Evolutionary conservation across 1,140 invertebrate genomes (phyloP).

Genomic region (Penaeus indicus): DNA sequence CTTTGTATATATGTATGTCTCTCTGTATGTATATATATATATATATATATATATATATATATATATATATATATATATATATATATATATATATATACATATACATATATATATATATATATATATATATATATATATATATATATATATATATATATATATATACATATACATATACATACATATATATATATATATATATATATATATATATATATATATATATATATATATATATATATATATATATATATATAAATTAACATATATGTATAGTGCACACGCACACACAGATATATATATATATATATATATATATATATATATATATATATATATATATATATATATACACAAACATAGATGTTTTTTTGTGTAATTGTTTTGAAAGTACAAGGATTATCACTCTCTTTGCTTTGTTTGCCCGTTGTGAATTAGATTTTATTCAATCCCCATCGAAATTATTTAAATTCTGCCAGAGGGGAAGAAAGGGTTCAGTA

Average conservation of each 20-base stretch:
- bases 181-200: slow-evolving; percentile 33
- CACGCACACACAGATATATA: neutral
- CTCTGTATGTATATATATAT: no score
- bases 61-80: no score
- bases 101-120: no score
- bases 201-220: slow-evolving; percentile 37
- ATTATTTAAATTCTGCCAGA: no score
- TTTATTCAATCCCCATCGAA: no score
- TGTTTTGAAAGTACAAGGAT: neutral
- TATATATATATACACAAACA: neutral
- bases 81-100: no score
- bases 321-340: neutral
- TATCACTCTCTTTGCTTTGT: neutral
- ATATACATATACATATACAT: slow-evolving; percentile 23
- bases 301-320: neutral
- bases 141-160: slow-evolving; percentile 36
- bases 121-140: slow-evolving; percentile 10
- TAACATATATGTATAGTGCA: neutral
- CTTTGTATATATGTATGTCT: no score
- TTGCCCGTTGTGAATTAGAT: neutral
- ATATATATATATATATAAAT: neutral
- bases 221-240: neutral
- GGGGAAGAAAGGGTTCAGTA: no score
- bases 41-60: no score
- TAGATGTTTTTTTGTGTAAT: neutral